Evolutionary conservation across 1,140 invertebrate genomes (phyloP).

Genomic region (Frieseomelitta varia): DNA sequence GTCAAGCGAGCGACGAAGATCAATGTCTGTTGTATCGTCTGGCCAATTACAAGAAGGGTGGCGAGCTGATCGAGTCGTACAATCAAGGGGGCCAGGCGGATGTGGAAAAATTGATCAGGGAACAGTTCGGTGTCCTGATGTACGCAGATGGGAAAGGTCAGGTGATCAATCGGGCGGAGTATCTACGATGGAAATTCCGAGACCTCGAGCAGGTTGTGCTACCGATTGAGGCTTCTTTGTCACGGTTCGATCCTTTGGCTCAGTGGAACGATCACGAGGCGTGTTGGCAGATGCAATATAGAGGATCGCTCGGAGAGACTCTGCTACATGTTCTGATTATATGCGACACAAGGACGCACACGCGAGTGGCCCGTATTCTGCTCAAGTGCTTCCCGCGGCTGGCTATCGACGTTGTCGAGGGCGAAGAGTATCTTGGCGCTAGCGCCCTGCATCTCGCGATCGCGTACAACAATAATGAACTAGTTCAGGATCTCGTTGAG

Average conservation of each 20-base stretch:
- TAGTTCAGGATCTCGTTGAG: slow-evolving; percentile 96
- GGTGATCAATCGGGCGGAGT: slow-evolving; percentile 94
- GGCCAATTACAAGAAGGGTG: slow-evolving; percentile 95
- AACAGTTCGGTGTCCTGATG: slow-evolving; percentile 94
- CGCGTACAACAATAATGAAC: slow-evolving; percentile 96
- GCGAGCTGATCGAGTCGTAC: slow-evolving; percentile 93
- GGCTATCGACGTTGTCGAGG: slow-evolving; percentile 97
- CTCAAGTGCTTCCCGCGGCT: slow-evolving; percentile 95
- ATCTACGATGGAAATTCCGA: slow-evolving; percentile 96
- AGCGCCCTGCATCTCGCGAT: slow-evolving; percentile 97
- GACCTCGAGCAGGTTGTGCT: slow-evolving; percentile 90
- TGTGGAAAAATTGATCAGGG: slow-evolving; percentile 93
- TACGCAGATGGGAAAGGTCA: slow-evolving; percentile 94
- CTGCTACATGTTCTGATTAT: slow-evolving; percentile 97
- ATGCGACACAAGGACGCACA: slow-evolving; percentile 94
- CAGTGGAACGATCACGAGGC: slow-evolving; percentile 95
- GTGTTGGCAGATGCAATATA: slow-evolving; percentile 98
- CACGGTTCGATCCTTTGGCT: slow-evolving; percentile 90
- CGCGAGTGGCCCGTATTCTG: slow-evolving; percentile 92
- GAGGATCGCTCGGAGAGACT: slow-evolving; percentile 97
- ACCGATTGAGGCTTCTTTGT: slow-evolving; percentile 91
- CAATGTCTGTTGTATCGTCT: slow-evolving; percentile 93
- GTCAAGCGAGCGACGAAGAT: slow-evolving; percentile 91
- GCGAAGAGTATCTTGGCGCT: slow-evolving; percentile 97
- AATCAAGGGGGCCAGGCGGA: slow-evolving; percentile 89